Conservation (phyloP, 1,140 invertebrate species). For the Dendroctonus ponderosae region DNA sequence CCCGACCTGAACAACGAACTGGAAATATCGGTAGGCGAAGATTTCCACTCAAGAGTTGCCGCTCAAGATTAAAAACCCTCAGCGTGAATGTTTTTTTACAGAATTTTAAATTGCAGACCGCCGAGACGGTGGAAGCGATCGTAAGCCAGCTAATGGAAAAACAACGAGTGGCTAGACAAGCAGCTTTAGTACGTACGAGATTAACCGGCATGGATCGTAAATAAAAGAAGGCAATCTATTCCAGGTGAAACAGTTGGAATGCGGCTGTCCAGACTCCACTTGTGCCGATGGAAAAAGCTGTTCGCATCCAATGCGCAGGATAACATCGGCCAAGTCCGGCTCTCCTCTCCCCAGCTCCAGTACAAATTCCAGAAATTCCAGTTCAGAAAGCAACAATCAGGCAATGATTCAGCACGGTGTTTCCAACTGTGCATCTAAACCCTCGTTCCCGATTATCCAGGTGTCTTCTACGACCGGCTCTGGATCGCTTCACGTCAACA, state of each 20-base stretch:
- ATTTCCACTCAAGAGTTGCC: conserved; percentile 1
- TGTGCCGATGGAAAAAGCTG: conserved; percentile 71
- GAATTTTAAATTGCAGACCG: conserved; percentile 61
- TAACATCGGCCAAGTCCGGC: conserved; percentile 60
- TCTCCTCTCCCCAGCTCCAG: conserved; percentile 45
- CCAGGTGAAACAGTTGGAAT: conserved; percentile 66
- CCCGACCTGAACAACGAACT: conserved; percentile 81
- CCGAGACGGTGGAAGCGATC: conserved; percentile 83
- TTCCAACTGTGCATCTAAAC: no score
- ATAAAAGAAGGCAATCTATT: not conserved
- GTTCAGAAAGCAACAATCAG: conserved; percentile 45
- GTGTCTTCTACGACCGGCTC: conserved; percentile 64
- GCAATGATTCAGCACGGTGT: not conserved
- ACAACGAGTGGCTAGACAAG: conserved; percentile 70
- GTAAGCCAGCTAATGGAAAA: conserved; percentile 87
- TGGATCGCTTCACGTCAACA: conserved; percentile 50
- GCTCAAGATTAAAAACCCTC: not conserved
- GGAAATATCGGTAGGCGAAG: conserved; percentile 74
- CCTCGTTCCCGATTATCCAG: conserved; percentile 34
- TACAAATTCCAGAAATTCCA: conserved; percentile 45
- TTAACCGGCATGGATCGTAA: no score
- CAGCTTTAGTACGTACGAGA: conserved; percentile 54
- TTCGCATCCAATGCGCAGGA: conserved; percentile 66
- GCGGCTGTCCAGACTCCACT: conserved; percentile 70
- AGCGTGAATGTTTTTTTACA: conserved; percentile 5